Base-by-base conservation (phyloP, 1,140 invertebrate species). In the Antheraea pernyi region DNA sequence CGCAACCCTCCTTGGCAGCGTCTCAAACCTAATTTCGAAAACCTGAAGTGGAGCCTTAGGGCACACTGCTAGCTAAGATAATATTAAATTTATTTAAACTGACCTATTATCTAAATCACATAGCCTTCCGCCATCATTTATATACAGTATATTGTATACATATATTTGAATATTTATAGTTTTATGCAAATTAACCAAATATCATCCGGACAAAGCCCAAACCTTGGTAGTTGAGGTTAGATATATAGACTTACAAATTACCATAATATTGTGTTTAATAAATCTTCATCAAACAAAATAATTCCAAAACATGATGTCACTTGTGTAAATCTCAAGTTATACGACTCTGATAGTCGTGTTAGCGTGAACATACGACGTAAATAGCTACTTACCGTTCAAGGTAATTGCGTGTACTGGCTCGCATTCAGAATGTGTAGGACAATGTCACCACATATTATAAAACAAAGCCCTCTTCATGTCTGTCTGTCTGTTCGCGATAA, bases 241-340 rank as follows among this genome's bases (percentile, higher is more conserved):
- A 10, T 42, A 11, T 10, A 10, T 42, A 10, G 11, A 42, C 39
- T 42, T 10, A 10, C 39, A 42, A 8, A 53, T 53, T 53, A 53
- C 9, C 46, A 53, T 53, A 53, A 53, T 53, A 16, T 53, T 53
- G 6, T 16, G 11, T 53, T 53, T 53, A 53, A 53, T 53, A 53
- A 53, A 53, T 53, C 46, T 53, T 53, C 46, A 53, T 53, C 46
- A 53, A 53, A 53, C 46, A 53, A 9, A 61, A 61, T 16, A 7
- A 63, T 63, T 63, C 36, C 61, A 36, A 61, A 61, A 36, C 61
- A 36, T 63, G 61, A 63, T 63, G 61, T 63, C 61, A 63, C 61
- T 63, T 37, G 22, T 19, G 61, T 63, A 37, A 37, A 63, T 63
- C 61, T 36, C 6, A 63, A 63, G 30, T 30, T 63, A 63, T 63